These are phyloP conservation scores for Eucidaris tribuloides DNA, from an alignment of 35 echinoderm and acorn worm genomes.

Conservation along the genomic window DNA sequence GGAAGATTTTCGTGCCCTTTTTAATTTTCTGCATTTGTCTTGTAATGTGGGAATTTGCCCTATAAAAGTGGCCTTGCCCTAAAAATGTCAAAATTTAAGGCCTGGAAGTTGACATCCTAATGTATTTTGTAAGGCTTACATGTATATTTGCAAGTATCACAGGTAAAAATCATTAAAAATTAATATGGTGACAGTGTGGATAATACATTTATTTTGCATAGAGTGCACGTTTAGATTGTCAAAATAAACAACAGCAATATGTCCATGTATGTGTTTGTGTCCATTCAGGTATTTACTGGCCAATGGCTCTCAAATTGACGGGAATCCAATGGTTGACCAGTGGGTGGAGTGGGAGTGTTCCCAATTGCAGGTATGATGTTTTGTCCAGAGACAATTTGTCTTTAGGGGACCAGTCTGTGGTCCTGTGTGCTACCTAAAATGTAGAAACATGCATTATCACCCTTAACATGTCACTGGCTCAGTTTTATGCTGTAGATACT, in stretches of 20 bases:
- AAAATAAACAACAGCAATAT: background rate
- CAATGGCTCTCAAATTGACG: conserved; percentile 12
- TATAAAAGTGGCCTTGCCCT: too few species aligned
- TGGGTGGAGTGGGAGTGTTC: conserved; percentile 91
- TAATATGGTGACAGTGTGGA: background rate
- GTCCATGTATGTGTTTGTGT: background rate
- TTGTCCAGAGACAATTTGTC: background rate
- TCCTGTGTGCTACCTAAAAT: background rate
- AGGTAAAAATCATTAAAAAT: background rate
- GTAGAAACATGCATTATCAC: background rate
- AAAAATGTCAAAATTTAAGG: too few species aligned
- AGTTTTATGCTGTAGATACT: background rate
- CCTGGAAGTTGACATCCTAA: too few species aligned
- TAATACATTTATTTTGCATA: background rate
- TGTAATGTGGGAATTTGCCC: too few species aligned
- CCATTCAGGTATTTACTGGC: conserved; percentile 59
- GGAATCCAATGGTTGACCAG: conserved; percentile 40
- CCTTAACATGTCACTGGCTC: background rate
- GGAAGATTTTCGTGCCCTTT: too few species aligned
- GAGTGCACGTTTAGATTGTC: background rate
- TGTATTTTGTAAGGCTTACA: too few species aligned
- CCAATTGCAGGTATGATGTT: conserved; percentile 62
- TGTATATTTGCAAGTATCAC: too few species aligned
- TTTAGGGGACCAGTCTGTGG: background rate
- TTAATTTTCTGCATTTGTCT: too few species aligned